Conservation (phyloP, 2,797 vertebrate genomes). For the Fistularia tabacaria region DNA sequence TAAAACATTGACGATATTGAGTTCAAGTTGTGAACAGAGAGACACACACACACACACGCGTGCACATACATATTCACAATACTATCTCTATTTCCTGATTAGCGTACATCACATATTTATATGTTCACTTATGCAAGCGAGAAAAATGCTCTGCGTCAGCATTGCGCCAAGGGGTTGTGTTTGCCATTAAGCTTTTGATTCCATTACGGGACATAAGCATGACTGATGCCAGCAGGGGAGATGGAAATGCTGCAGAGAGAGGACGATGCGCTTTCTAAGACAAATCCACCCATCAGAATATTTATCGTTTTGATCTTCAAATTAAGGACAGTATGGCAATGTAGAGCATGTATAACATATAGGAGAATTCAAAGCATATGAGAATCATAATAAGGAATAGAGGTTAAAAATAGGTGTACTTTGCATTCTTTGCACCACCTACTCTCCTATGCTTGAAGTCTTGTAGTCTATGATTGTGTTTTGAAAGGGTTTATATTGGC, state of each 20-base stretch:
- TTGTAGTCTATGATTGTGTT: no score
- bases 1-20: conserved; percentile 46
- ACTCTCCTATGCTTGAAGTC: no score
- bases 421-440: no score
- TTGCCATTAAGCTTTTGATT: conserved; percentile 74
- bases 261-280: conserved; percentile 26
- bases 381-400: no score
- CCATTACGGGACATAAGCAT: conserved; percentile 74
- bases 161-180: conserved; percentile 56
- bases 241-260: conserved; percentile 53
- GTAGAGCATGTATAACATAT: no score
- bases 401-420: no score
- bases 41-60: conserved; percentile 5
- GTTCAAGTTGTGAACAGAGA: conserved; percentile 27
- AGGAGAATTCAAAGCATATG: no score
- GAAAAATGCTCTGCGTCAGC: conserved; percentile 72
- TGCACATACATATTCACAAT: conserved; percentile 9
- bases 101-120: conserved; percentile 68
- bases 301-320: conserved; percentile 40
- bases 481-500: no score
- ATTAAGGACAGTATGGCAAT: conserved; percentile 9
- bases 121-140: conserved; percentile 64
- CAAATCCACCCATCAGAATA: conserved; percentile 47
- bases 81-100: conserved; percentile 54
- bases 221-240: conserved; percentile 65